phyloP scores from a whole-genome alignment of 1,140 invertebrate genomes.

The Penaeus vannamei region DNA sequence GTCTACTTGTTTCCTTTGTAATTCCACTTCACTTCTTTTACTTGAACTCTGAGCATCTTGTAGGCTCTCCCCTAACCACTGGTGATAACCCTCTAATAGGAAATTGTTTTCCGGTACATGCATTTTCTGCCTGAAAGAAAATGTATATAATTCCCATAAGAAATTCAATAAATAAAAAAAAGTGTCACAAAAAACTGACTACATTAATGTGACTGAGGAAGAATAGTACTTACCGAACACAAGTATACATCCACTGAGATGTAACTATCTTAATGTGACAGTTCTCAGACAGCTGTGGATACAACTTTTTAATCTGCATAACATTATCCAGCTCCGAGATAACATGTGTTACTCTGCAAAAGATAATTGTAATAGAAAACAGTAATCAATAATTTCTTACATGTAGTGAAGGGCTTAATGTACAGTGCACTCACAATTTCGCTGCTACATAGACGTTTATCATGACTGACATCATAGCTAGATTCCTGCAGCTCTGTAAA shows the following conservation, averaged over 20 bases:
- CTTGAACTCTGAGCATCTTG: neutral
- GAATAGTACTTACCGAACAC: neutral
- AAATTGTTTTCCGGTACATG: neutral
- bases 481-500: no score
- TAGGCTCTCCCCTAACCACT: neutral
- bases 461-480: no score
- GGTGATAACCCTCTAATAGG: neutral
- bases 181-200: neutral
- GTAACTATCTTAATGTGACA: neutral
- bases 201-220: neutral
- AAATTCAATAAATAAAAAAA: neutral
- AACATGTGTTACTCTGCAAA: constrained; percentile 4
- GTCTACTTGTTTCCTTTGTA: neutral
- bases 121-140: neutral
- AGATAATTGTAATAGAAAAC: no score
- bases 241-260: neutral
- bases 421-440: no score
- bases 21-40: neutral
- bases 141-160: neutral
- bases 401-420: no score
- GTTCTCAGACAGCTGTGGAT: neutral
- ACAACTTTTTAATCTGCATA: neutral
- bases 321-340: neutral
- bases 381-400: no score
- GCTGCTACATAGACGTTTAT: no score